Conservation (phyloP, 2,797 vertebrate species). For the Sebastiscus tertius region DNA sequence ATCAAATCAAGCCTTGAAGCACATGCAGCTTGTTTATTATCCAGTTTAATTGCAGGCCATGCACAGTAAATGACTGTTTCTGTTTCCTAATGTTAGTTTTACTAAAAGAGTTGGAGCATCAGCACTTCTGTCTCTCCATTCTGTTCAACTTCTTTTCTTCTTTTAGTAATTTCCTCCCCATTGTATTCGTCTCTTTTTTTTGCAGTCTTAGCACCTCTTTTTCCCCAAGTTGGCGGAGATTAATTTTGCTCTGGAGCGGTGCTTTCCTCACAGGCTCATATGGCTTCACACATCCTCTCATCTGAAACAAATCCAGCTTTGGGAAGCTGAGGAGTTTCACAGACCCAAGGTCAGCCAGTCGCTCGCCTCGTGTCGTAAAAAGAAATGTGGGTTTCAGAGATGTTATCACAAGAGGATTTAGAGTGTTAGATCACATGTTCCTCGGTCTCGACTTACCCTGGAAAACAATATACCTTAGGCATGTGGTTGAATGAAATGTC, state of each 20-base stretch:
- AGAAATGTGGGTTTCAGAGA: constrained; percentile 43
- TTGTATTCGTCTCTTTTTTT: constrained; percentile 3
- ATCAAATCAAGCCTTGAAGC: constrained; percentile 15
- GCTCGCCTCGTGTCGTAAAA: constrained; percentile 31
- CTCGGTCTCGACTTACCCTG: neutral
- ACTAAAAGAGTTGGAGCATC: constrained; percentile 7
- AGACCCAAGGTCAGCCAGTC: constrained; percentile 32
- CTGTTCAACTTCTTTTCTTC: neutral
- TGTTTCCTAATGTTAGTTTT: constrained; percentile 36
- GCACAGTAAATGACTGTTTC: constrained; percentile 49
- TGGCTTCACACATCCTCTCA: constrained; percentile 58
- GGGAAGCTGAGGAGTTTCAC: constrained; percentile 35
- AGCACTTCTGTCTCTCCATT: constrained; percentile 25
- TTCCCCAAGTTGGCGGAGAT: constrained; percentile 12
- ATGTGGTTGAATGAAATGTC: constrained; percentile 36
- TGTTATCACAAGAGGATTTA: constrained; percentile 50
- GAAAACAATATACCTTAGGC: constrained; percentile 31
- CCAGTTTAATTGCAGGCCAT: constrained; percentile 42
- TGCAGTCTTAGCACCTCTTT: neutral
- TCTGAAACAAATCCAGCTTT: constrained; percentile 61
- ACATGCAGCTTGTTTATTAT: constrained; percentile 41
- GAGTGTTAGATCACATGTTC: constrained; percentile 36
- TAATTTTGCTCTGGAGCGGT: constrained; percentile 24
- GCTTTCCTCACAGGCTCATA: constrained; percentile 40
- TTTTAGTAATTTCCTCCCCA: constrained; percentile 10